Conservation (phyloP, 2,113 vertebrate species). For the Bolborhynchus lineola region DNA sequence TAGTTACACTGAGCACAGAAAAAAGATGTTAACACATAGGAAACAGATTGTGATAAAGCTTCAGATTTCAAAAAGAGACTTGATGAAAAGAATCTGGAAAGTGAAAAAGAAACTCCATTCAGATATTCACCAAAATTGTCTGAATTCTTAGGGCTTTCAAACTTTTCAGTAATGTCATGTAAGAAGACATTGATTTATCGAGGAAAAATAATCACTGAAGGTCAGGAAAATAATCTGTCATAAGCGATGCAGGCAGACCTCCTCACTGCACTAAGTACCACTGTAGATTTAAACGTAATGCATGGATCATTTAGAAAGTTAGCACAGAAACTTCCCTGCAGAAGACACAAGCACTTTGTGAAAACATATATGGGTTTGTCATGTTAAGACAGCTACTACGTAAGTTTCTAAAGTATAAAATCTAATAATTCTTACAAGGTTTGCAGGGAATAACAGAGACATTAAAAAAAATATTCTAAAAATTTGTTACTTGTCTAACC, state of each 20-base stretch:
- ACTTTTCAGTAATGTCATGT: accelerated
- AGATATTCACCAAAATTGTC: not conserved
- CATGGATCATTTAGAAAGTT: not conserved
- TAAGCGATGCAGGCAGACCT: not conserved
- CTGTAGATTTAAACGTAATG: not conserved
- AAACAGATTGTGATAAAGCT: not conserved
- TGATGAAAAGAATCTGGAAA: not conserved
- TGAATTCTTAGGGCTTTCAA: not conserved
- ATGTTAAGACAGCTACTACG: not conserved
- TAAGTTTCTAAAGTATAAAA: not conserved
- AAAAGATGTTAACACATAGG: not conserved
- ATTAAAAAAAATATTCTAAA: not conserved
- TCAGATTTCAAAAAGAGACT: not conserved
- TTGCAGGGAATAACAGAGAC: not conserved
- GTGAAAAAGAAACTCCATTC: not conserved
- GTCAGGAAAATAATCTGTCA: not conserved
- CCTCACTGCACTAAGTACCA: not conserved
- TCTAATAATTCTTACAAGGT: not conserved
- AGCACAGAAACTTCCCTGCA: not conserved
- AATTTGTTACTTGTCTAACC: not conserved
- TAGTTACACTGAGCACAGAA: not conserved
- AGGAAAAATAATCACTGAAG: not conserved
- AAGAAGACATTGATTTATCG: accelerated
- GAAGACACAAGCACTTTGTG: not conserved
- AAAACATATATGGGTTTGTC: not conserved